These are phyloP conservation scores for Strix aluco DNA, from an alignment of 2,113 vertebrate genomes.

Conservation along the genomic window DNA sequence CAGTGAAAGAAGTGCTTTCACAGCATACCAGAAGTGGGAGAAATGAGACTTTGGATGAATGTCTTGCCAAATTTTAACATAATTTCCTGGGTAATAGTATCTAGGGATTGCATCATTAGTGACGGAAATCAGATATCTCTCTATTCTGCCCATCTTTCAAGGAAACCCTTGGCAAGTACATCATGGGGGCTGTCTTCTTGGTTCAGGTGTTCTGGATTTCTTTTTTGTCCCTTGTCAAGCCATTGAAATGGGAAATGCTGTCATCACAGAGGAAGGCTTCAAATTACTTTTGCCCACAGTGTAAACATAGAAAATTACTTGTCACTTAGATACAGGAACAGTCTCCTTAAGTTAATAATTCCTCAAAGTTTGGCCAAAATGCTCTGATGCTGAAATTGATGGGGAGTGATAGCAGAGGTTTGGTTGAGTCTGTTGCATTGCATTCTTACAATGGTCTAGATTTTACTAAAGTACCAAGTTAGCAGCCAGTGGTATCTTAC, in stretches of 20 bases:
- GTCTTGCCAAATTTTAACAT: neutral
- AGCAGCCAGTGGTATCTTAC: neutral
- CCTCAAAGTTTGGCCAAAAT: neutral
- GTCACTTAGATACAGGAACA: neutral
- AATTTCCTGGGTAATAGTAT: neutral
- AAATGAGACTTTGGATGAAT: neutral
- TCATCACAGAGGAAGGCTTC: neutral
- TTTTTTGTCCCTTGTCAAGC: neutral
- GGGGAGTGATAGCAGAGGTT: neutral
- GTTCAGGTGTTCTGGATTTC: neutral
- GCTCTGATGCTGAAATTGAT: neutral
- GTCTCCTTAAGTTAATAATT: neutral
- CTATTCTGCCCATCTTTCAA: neutral
- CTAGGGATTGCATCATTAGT: neutral
- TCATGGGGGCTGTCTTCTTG: neutral
- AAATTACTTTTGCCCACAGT: neutral
- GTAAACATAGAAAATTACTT: neutral
- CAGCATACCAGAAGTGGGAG: neutral
- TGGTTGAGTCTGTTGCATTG: neutral
- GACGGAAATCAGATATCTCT: accelerated
- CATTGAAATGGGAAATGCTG: neutral
- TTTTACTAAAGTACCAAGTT: neutral
- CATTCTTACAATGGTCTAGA: neutral
- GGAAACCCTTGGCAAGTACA: neutral
- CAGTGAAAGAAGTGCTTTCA: neutral